phyloP scores from a whole-genome alignment of 1,140 invertebrate species.

The Bombus fervidus region DNA sequence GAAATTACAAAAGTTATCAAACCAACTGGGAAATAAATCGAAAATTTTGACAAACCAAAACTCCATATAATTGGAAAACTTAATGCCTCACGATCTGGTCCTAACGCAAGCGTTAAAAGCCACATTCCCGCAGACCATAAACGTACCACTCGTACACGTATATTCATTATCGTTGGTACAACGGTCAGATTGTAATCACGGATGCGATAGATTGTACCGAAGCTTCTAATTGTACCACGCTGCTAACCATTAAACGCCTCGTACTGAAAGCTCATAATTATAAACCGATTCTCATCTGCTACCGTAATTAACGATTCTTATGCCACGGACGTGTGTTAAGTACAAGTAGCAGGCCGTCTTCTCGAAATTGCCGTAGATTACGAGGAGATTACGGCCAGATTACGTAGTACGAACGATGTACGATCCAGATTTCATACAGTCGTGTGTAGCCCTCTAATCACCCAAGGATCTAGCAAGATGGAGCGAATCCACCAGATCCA shows the following conservation, averaged over 20 bases:
- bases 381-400: constrained; percentile 13
- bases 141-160: not conserved
- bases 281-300: constrained; percentile 17
- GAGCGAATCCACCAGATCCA: constrained; percentile 9
- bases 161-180: constrained; percentile 9
- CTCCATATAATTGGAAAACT: not conserved
- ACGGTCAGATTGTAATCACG: constrained; percentile 26
- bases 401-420: constrained; percentile 20
- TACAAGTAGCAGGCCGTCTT: not conserved
- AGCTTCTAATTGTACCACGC: constrained; percentile 18
- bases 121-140: not conserved
- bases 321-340: constrained; percentile 26
- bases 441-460: constrained; percentile 24
- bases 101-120: not conserved
- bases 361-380: constrained; percentile 23
- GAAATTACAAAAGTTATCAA: not conserved
- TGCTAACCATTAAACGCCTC: constrained; percentile 21
- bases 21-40: too few species aligned
- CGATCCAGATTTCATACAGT: constrained; percentile 37
- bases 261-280: constrained; percentile 33
- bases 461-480: constrained; percentile 40
- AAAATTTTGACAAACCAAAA: too few species aligned
- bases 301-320: constrained; percentile 46
- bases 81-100: not conserved
- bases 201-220: constrained; percentile 9